Conservation (phyloP, 2,113 vertebrate species). For the Limanda limanda region DNA sequence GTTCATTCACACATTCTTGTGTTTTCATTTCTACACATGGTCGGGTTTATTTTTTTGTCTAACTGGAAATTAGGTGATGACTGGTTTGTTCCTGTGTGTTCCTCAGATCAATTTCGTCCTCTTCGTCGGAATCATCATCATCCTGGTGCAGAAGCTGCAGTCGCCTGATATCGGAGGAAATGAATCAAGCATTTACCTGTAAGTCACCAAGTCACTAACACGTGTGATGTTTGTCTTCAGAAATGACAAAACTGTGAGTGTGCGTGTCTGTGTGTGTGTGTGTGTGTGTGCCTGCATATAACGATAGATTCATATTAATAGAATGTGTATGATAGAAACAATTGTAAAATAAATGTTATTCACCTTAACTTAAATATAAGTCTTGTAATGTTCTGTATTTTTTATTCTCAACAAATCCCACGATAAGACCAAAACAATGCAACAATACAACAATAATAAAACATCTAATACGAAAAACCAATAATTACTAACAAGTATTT, state of each 20-base stretch:
- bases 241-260: not conserved
- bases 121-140: constrained; percentile 97
- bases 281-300: not conserved
- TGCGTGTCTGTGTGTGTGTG: constrained; percentile 2
- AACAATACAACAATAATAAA: not conserved
- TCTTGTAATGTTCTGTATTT: not conserved
- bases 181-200: constrained; percentile 99
- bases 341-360: not conserved
- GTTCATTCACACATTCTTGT: not conserved
- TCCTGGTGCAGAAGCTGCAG: constrained; percentile 98
- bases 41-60: not conserved
- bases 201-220: constrained; percentile 75
- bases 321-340: not conserved
- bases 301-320: not conserved
- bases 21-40: not conserved
- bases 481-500: not conserved
- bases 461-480: no score
- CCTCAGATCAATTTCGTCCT: constrained; percentile 95
- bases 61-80: not conserved
- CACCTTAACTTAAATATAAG: not conserved
- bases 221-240: not conserved
- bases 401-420: constrained; percentile 7
- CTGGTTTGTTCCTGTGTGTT: not conserved
- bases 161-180: constrained; percentile 98
- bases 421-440: not conserved